A percentile compares a stretch with the other conserved stretches of the same genome.
phyloP scores from a whole-genome alignment of 2,113 vertebrate genomes.

The Danionella cerebrum region DNA sequence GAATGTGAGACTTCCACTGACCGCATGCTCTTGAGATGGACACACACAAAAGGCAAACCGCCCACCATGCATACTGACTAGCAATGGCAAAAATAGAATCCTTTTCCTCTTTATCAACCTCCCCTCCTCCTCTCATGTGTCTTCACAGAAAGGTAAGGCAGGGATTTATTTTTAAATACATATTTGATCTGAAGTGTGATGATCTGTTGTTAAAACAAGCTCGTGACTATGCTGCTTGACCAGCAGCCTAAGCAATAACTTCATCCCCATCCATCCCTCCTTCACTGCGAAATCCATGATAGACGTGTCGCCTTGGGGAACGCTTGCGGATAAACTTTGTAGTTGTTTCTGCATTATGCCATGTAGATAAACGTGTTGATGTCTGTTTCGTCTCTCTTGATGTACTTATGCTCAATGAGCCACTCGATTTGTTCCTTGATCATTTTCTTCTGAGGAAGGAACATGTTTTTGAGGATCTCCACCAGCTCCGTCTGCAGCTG shows the following conservation, averaged over 20 bases:
- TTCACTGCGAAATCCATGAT: conserved; percentile 7
- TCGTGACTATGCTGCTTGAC: conserved; percentile 42
- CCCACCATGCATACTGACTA: conserved; percentile 74
- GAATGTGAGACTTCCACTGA: conserved; percentile 78
- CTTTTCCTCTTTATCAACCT: conserved; percentile 33
- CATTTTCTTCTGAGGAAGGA: conserved; percentile 99
- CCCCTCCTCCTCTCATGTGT: conserved; percentile 31
- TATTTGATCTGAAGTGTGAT: conserved; percentile 29
- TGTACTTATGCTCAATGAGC: conserved; percentile 99
- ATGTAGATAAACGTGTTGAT: conserved; percentile 99
- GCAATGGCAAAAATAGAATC: conserved; percentile 43
- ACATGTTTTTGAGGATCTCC: conserved; percentile 99
- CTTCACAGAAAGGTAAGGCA: conserved; percentile 44
- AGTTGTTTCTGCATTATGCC: conserved; percentile 63
- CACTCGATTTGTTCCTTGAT: conserved; percentile 99
- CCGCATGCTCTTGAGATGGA: conserved; percentile 89
- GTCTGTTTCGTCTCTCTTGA: conserved; percentile 92
- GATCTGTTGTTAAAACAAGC: conserved; percentile 46
- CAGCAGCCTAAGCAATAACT: conserved; percentile 53
- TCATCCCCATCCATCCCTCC: conserved; percentile 24
- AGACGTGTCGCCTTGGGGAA: conserved; percentile 16
- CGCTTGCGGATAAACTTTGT: conserved; percentile 12
- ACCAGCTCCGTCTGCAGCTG: conserved; percentile 99
- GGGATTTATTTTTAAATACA: conserved; percentile 33
- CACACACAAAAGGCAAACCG: conserved; percentile 70